Evolutionary conservation across 2,797 vertebrate species (phyloP).

Genomic region (Choloepus didactylus): DNA sequence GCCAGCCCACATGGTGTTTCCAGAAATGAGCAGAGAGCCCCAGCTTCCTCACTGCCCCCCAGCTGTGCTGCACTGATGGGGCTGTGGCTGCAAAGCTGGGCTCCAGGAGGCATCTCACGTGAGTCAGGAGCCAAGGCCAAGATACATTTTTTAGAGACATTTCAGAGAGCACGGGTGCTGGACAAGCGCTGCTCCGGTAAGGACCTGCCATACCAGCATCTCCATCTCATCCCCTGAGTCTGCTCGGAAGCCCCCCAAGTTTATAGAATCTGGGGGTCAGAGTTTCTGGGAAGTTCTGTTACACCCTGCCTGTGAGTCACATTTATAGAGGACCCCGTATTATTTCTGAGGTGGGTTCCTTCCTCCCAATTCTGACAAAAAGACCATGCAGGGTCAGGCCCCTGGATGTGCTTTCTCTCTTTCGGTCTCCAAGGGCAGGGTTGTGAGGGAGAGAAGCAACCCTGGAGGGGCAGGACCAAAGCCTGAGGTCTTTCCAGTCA

Average conservation of each 20-base stretch:
- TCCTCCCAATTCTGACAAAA: neutral
- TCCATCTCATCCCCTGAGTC: fast-evolving
- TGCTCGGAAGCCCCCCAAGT: neutral
- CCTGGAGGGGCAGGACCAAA: neutral
- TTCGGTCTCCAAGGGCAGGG: neutral
- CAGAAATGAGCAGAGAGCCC: conserved; percentile 7
- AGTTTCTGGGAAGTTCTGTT: conserved; percentile 48
- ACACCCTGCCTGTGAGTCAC: neutral
- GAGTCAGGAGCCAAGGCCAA: neutral
- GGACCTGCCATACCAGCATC: neutral
- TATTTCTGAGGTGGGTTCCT: neutral
- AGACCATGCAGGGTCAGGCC: neutral
- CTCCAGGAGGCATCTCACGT: neutral
- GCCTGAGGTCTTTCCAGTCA: neutral
- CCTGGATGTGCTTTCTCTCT: neutral
- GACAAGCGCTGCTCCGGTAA: neutral
- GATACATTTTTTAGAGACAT: neutral
- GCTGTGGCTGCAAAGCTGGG: neutral
- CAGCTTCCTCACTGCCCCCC: neutral
- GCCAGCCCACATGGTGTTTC: neutral
- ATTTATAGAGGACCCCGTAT: neutral
- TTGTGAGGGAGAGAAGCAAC: neutral
- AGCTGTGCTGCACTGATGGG: neutral
- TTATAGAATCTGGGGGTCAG: neutral
- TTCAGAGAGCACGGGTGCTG: neutral